Evolutionary conservation across 2,888 invertebrate genomes (phyloP).

Genomic region (Nudaria mundana): DNA sequence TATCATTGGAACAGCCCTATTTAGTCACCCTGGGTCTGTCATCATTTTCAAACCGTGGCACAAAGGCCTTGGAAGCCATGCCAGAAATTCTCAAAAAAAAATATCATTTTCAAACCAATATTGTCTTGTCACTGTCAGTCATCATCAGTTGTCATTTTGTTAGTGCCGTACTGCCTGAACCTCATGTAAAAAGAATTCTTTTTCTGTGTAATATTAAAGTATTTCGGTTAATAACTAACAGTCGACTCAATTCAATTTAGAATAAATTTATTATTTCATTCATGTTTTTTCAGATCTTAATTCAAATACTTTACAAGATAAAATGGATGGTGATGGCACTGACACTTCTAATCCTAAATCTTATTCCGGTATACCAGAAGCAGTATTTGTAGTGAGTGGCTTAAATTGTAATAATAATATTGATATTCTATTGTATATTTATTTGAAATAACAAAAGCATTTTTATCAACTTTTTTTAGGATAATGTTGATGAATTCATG

Average conservation of each 20-base stretch:
- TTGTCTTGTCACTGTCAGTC: too few species aligned
- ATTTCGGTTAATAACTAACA: not conserved
- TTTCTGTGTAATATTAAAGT: not conserved
- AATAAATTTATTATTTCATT: conserved; percentile 8
- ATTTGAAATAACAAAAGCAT: not conserved
- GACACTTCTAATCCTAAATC: conserved; percentile 75
- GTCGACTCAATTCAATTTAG: not conserved
- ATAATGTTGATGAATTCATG: conserved; percentile 98
- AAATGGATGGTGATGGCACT: conserved; percentile 70
- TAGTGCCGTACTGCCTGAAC: too few species aligned
- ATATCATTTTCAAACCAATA: too few species aligned
- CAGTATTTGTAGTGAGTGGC: conserved; percentile 90
- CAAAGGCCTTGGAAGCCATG: too few species aligned
- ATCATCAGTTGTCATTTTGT: too few species aligned
- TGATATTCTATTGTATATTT: not conserved
- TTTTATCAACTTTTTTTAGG: conserved; percentile 71
- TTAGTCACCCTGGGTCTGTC: too few species aligned
- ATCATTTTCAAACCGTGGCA: too few species aligned
- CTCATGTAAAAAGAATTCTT: conserved; percentile 1
- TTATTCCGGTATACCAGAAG: conserved; percentile 93
- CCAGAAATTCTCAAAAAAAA: too few species aligned
- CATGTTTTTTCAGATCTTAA: conserved; percentile 8
- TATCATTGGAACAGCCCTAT: too few species aligned
- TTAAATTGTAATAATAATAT: not conserved
- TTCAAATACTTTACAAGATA: conserved; percentile 15